phyloP scores from a whole-genome alignment of 2,888 invertebrate species.

The Heliconius hortense region DNA sequence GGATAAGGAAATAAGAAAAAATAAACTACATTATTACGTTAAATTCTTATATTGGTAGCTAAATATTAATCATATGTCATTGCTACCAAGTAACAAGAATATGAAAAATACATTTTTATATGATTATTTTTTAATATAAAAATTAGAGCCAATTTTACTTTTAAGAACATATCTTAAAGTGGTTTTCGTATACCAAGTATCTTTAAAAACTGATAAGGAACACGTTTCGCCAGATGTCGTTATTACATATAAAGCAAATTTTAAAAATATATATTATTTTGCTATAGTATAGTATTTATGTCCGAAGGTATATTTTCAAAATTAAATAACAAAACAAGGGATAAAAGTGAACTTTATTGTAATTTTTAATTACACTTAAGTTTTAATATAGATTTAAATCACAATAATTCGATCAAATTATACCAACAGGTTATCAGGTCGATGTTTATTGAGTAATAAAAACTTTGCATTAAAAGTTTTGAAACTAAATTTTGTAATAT shows the following conservation, averaged over 20 bases:
- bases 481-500: too few species aligned
- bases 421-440: not conserved
- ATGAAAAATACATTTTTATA: not conserved
- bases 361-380: not conserved
- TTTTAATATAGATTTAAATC: not conserved
- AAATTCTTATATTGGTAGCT: constrained; percentile 17
- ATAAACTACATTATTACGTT: constrained; percentile 7
- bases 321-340: not conserved
- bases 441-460: not conserved
- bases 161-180: too few species aligned
- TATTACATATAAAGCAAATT: too few species aligned
- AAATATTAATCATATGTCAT: constrained; percentile 8
- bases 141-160: not conserved
- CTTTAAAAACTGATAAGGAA: too few species aligned
- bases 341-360: not conserved
- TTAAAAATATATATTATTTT: too few species aligned
- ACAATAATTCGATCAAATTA: not conserved
- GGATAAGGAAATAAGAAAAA: not conserved
- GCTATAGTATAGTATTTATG: not conserved
- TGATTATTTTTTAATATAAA: not conserved
- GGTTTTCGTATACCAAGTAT: too few species aligned
- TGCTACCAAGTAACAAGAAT: not conserved
- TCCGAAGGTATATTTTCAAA: not conserved
- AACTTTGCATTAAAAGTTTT: not conserved
- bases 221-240: too few species aligned